Evolutionary conservation across 2,888 invertebrate species (phyloP), one percentile per base, ranked within the genome.

Genomic region (Anoplius nigerrimus): DNA sequence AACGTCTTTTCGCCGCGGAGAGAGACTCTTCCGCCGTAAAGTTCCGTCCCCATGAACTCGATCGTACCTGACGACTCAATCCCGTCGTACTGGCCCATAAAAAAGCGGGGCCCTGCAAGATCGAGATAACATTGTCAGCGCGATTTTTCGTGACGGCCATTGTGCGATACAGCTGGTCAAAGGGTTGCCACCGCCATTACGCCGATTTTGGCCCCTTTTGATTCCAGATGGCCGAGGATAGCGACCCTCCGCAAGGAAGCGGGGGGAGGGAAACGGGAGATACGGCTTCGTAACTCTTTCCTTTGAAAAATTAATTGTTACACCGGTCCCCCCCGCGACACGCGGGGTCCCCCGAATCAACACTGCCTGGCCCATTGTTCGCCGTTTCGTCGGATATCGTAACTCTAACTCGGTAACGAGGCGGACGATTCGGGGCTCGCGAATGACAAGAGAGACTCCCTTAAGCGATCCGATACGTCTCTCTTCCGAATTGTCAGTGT

Each of bases 51-150:
- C 34, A 34, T 18, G 16, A 69, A 74, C 67, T 56, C 71, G 71
- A 74, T 74, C 45, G 62, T 46, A 55, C 11, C 53, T 71, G 76
- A 82, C 79, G 72, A 78, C 77, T 82, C 81, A 81, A 82, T 82
- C 66, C 72, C 46, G 53, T 13, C 22, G 64, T 62, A 53, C 24
- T 66, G 66, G 69, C 75, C 73, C 72, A 69, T 56, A 67, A 73
- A 64, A 58, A 48, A n/a, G n/a, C 18, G 45, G 55, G 69, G 60
- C 56, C n/a, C 34, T 34, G 68, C 59, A 60, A 82, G 84, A 85
- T 85, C 82, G 76, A 78, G 85, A 85, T 85, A 85, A 84, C 82
- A 79, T 82, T 80, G 78, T 77, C 71, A 34, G 66, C 70, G 60
- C 79, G 75, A 82, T 81, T 83, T 82, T 78, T 82, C 79, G 63